Evolutionary conservation across 2,888 invertebrate species (phyloP).

Genomic region (Allolobophora icterica): DNA sequence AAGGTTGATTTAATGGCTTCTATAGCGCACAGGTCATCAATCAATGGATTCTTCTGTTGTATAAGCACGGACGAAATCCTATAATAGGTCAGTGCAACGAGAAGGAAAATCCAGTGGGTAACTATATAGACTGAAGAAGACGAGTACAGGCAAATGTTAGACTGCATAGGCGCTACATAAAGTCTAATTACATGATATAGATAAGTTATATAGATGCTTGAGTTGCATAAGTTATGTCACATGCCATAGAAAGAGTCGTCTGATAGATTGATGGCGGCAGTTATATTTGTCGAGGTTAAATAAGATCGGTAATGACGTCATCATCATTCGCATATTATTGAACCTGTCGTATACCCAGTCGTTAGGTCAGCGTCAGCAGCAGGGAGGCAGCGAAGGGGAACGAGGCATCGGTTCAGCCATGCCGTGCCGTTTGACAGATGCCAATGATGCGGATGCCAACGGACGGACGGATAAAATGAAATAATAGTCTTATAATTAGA

Average conservation of each 20-base stretch:
- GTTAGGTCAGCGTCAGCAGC: not conserved
- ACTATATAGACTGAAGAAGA: no score
- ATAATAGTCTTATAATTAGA: constrained; percentile 1
- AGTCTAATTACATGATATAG: no score
- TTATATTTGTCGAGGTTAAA: not conserved
- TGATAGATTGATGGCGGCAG: not conserved
- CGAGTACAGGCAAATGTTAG: no score
- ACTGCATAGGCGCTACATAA: no score
- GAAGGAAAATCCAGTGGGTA: no score
- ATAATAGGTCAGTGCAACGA: no score
- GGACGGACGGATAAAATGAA: not conserved
- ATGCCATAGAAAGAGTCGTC: not conserved
- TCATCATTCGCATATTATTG: not conserved
- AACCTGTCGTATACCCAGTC: not conserved
- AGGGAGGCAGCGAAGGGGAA: not conserved
- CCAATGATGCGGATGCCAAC: not conserved
- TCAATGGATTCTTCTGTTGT: no score
- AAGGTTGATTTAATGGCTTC: no score
- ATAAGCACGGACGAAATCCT: no score
- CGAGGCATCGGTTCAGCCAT: not conserved
- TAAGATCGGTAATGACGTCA: not conserved
- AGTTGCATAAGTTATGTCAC: no score
- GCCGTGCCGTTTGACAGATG: not conserved
- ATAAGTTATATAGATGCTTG: no score
- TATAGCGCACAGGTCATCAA: no score